Base-by-base conservation (phyloP, 2,797 vertebrate genomes). In the Pseudocheirus occidentalis region DNA sequence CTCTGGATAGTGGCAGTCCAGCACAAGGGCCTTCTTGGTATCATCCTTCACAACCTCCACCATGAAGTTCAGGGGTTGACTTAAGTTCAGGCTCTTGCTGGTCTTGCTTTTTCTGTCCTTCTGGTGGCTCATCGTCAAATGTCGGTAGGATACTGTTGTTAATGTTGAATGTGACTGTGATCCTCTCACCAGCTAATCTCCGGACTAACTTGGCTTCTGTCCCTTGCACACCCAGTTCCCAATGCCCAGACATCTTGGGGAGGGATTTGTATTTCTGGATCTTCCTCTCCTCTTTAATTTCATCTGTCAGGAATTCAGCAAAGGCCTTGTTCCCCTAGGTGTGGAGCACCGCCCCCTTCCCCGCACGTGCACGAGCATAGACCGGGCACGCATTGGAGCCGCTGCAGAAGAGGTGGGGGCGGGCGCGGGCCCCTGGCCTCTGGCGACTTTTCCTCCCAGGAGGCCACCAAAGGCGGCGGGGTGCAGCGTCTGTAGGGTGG, bases 71-170 rank as follows among this genome's bases (percentile, higher is more conserved):
- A 14, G 55, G 1, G 55, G n/a, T 55, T 55, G 55, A 55, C 2
- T 1, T 55, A 16, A 55, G 55, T 55, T 55, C 55, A 55, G 55
- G 12, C 14, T 55, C 10, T 14, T 55, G 55, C 13, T 55, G 55
- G 3, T 55, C 55, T 55, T 55, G 13, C 12, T 1, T 14, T 55
- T 55, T 55, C 55, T 55, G 10, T 55, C 1, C 55, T 57, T 99
- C 98, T 0, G 99, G 98, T 0, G 94, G 50, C 28, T 99, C 99
- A 28, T 99, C 99, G 1, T 99, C 99, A 95, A 98, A 98, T 0
- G 98, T 99, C 0, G 99, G 99, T 3, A 99, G 99, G 95, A 99
- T 99, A 98, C 99, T 99, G 97, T 99, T 99, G 96, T 99, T 99
- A 97, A 99, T 98, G 91, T 99, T 99, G 98, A 99, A 99, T 0